These are phyloP conservation scores for Lissocephala sabroskyi DNA, from an alignment of 2,888 invertebrate species.

Conservation along the genomic window DNA sequence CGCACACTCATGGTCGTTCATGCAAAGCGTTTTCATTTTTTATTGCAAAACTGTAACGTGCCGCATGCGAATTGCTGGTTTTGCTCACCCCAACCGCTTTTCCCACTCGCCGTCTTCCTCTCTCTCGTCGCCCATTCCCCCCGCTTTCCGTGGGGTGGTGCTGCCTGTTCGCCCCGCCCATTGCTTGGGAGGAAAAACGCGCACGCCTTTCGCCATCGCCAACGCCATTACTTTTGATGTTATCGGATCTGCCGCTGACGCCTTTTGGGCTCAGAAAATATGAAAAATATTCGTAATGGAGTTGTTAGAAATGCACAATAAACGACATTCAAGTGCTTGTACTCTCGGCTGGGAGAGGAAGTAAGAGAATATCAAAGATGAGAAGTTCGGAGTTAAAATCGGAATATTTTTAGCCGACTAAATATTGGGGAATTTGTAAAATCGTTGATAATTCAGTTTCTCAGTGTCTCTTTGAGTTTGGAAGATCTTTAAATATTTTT, in stretches of 20 bases:
- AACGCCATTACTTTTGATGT: slow-evolving; percentile 45
- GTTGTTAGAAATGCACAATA: slow-evolving; percentile 66
- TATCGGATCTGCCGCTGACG: slow-evolving; percentile 40
- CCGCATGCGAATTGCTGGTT: slow-evolving; percentile 63
- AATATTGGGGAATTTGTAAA: too few species aligned
- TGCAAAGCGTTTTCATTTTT: slow-evolving; percentile 60
- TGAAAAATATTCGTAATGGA: slow-evolving; percentile 68
- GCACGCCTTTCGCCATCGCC: slow-evolving; percentile 19
- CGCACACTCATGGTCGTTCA: slow-evolving; percentile 36
- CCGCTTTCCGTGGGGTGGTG: too few species aligned
- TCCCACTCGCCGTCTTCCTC: slow-evolving; percentile 6
- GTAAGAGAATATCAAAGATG: too few species aligned
- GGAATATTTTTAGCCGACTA: too few species aligned
- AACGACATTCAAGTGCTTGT: slow-evolving; percentile 57
- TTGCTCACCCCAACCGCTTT: slow-evolving; percentile 21
- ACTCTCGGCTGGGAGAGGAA: too few species aligned
- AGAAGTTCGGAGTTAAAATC: too few species aligned
- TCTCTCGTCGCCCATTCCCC: slow-evolving; percentile 6
- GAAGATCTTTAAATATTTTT: too few species aligned
- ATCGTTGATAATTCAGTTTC: too few species aligned
- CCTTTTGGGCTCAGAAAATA: slow-evolving; percentile 54
- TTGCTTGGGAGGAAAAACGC: too few species aligned
- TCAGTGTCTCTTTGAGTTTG: too few species aligned
- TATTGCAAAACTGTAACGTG: slow-evolving; percentile 61
- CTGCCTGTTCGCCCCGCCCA: too few species aligned